A percentile compares a stretch with the other conserved stretches of the same genome.
Evolutionary conservation across 2,113 vertebrate species (phyloP).

Genomic region (Lethenteron reissneri): DNA sequence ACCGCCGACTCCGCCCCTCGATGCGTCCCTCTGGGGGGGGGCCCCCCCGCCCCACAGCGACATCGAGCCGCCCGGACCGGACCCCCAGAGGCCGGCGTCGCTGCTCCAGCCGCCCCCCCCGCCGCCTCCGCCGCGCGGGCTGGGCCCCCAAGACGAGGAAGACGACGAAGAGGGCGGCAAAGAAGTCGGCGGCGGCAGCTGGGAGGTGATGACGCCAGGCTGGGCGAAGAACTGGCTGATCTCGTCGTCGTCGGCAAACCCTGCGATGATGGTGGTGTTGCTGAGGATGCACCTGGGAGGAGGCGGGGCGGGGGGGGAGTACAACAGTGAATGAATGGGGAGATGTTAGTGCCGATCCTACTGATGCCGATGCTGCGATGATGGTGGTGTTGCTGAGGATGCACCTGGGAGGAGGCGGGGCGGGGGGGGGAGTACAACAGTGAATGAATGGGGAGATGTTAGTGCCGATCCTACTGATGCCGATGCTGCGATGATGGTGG

Average conservation of each 20-base stretch:
- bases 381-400: constrained; percentile 1
- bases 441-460: too few relatives aligned
- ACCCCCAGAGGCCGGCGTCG: constrained; percentile 1
- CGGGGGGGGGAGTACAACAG: too few relatives aligned
- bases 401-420: not conserved
- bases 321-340: too few relatives aligned
- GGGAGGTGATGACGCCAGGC: not conserved
- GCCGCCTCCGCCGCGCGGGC: not conserved
- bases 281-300: not conserved
- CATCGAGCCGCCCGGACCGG: not conserved
- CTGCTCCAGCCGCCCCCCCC: not conserved
- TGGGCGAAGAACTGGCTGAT: constrained; percentile 1
- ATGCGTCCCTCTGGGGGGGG: not conserved
- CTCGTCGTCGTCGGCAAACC: not conserved
- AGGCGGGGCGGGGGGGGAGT: too few relatives aligned
- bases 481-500: not conserved
- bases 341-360: too few relatives aligned
- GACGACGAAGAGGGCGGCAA: not conserved
- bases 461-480: too few relatives aligned
- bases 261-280: constrained; percentile 5
- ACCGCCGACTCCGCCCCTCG: not conserved
- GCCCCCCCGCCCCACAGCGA: not conserved
- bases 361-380: not conserved
- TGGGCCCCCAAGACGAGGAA: not conserved
- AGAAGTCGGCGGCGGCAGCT: not conserved